Evolutionary conservation across 2,797 vertebrate genomes (phyloP), one percentile per base, ranked within the genome.

Genomic region (Syngnathus acus): DNA sequence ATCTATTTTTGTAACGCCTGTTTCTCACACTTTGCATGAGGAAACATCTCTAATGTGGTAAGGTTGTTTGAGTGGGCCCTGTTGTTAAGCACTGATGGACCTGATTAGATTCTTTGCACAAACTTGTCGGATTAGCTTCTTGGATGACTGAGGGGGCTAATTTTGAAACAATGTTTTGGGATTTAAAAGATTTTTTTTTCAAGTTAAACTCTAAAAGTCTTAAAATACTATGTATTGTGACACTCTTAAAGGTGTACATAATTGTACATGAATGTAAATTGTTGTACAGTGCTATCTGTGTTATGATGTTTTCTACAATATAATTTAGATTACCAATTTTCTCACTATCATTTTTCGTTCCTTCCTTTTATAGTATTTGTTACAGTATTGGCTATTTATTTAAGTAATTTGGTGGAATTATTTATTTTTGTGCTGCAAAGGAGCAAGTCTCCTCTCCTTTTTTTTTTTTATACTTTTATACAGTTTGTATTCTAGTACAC

Each of bases 161-260:
- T 90, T 85, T 83, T 86, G 57, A 85, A 83, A 79, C 65, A 81
- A 84, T 84, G 85, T 81, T 89, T 88, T 84, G 83, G 86, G 83
- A 69, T 37, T 55, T 40, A 45, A n/a, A 43, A 43, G 9, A 6
- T 39, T 26, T 71, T 55, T 23, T 73, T 74, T 72, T 76, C 78
- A 71, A 68, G 70, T 85, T 78, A 73, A 80, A 83, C 78, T 88
- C 86, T 86, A 84, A 87, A 90, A 89, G 89, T 88, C 88, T 91
- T 91, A 89, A 92, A 91, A 92, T 92, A 91, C 90, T 92, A 91
- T 92, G 90, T 92, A 91, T 91, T 92, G 88, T 85, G 84, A 89
- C 84, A 89, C 84, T 87, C 82, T 82, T 90, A 91, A 87, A 90
- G 71, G 66, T 89, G 88, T 91, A 90, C 86, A 89, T 89, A 89